phyloP scores from a whole-genome alignment of 2,888 invertebrate species.

The Drosophila mayaguana region DNA sequence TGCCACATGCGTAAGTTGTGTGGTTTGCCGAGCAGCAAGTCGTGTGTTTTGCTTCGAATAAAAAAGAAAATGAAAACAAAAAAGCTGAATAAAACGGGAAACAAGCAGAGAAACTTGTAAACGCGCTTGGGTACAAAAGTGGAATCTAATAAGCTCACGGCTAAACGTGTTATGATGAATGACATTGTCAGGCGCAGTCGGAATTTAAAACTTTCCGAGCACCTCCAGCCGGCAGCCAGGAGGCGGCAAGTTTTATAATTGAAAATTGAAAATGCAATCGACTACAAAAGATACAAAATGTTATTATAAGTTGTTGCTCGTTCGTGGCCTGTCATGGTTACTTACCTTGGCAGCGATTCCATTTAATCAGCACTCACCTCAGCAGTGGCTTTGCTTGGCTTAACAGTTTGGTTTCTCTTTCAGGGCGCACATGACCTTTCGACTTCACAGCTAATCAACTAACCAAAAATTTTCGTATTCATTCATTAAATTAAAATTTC shows the following conservation, averaged over 20 bases:
- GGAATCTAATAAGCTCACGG: conserved; percentile 78
- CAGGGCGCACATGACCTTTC: conserved; percentile 7
- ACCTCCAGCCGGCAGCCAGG: conserved; percentile 4
- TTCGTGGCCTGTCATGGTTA: conserved; percentile 2
- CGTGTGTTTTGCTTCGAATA: conserved; percentile 51
- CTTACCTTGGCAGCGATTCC: conserved; percentile 15
- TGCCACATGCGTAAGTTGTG: conserved; percentile 65
- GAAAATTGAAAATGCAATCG: conserved; percentile 62
- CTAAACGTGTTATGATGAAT: conserved; percentile 80
- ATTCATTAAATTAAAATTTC: conserved; percentile 81
- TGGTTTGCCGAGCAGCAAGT: conserved; percentile 52
- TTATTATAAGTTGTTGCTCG: conserved; percentile 29
- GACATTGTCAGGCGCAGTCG: conserved; percentile 74
- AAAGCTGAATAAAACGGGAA: conserved; percentile 30
- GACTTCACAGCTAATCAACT: conserved; percentile 69
- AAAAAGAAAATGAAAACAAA: conserved; percentile 32
- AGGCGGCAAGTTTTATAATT: conserved; percentile 50
- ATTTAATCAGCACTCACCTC: conserved; percentile 7
- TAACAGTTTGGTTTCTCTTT: conserved; percentile 1
- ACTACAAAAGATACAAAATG: conserved; percentile 32
- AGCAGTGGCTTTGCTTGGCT: neutral
- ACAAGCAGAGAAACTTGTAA: conserved; percentile 68
- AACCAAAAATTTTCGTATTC: conserved; percentile 71
- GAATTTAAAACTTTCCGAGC: conserved; percentile 63
- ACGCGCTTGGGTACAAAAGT: conserved; percentile 74